Evolutionary conservation across 2,797 vertebrate species (phyloP).

Genomic region (Microctenopoma steveboyesi): DNA sequence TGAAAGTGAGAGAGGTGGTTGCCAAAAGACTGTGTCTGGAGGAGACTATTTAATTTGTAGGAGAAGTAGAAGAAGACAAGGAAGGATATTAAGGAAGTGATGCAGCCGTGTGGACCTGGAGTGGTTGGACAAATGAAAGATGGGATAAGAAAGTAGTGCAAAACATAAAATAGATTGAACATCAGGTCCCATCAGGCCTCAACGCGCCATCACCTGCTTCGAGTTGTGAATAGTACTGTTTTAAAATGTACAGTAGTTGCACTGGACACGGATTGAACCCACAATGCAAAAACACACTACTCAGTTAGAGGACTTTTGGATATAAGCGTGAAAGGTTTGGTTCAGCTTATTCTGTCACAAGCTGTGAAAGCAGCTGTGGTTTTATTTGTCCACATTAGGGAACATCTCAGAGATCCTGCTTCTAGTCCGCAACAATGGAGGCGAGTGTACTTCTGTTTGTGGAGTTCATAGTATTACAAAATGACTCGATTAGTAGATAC

Average conservation of each 20-base stretch:
- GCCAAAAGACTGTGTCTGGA: constrained; percentile 39
- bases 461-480: neutral
- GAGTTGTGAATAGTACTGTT: constrained; percentile 14
- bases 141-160: constrained; percentile 65
- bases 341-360: neutral
- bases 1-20: constrained; percentile 39
- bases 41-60: constrained; percentile 48
- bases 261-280: constrained; percentile 27
- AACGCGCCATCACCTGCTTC: constrained; percentile 17
- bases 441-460: neutral
- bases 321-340: neutral
- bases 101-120: constrained; percentile 48
- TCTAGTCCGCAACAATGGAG: neutral
- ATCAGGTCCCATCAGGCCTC: constrained; percentile 11
- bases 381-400: neutral
- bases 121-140: constrained; percentile 55
- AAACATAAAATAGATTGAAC: constrained; percentile 30
- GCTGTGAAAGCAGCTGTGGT: neutral
- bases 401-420: neutral
- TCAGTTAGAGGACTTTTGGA: constrained; percentile 10
- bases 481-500: neutral
- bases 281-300: constrained; percentile 23
- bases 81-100: constrained; percentile 72
- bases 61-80: constrained; percentile 34
- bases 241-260: constrained; percentile 7